These are phyloP conservation scores for Scrobipalpa atriplicella DNA, from an alignment of 2,888 invertebrate species.

Conservation along the genomic window DNA sequence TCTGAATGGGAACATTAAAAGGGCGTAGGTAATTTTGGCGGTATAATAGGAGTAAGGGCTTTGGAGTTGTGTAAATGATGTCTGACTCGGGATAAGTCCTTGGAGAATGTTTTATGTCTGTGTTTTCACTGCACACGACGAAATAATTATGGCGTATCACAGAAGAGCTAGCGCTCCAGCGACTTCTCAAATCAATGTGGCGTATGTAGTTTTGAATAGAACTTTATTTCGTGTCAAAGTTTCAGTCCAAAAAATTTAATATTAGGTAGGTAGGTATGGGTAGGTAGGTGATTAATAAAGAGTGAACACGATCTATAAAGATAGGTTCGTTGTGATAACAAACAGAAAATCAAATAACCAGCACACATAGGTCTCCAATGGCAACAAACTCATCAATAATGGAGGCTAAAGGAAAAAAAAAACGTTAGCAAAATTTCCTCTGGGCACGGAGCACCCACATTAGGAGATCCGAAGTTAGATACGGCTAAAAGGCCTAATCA, in stretches of 20 bases:
- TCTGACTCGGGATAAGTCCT: not conserved
- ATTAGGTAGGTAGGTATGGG: no score
- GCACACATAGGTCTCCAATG: slow-evolving; percentile 15
- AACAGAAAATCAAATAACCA: not conserved
- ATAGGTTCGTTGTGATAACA: not conserved
- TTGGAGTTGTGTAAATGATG: slow-evolving; percentile 6
- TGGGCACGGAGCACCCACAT: slow-evolving; percentile 38
- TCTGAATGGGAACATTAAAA: no score
- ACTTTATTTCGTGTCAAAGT: not conserved
- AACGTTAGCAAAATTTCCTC: slow-evolving; percentile 27
- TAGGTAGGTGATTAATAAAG: no score
- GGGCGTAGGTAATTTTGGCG: no score
- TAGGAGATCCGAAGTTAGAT: slow-evolving; percentile 56
- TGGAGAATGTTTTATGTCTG: slow-evolving; percentile 5
- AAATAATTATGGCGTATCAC: no score
- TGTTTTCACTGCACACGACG: not conserved
- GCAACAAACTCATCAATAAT: slow-evolving; percentile 27
- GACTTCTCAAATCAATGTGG: no score
- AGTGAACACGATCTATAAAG: no score
- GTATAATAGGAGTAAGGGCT: no score
- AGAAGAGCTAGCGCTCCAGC: no score
- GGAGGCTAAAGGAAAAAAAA: slow-evolving; percentile 20
- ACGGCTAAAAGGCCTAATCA: slow-evolving; percentile 64
- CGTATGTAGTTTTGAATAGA: not conserved
- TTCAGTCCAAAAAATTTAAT: not conserved